Evolutionary conservation across 2,113 vertebrate species (phyloP).

Genomic region (Vimba vimba): DNA sequence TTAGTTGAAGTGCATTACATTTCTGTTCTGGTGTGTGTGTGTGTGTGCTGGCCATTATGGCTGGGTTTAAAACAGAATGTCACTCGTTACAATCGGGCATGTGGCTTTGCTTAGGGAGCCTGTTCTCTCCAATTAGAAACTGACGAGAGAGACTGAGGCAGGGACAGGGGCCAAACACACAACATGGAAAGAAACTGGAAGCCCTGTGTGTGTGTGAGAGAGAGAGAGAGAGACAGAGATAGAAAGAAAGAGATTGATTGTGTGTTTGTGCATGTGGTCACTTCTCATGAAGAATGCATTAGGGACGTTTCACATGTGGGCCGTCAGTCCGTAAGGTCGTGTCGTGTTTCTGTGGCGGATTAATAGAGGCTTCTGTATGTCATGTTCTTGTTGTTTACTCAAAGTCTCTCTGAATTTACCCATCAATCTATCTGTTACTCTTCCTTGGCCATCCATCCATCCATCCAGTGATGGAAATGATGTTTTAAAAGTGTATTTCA

Average conservation of each 20-base stretch:
- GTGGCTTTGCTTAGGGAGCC: conserved; percentile 75
- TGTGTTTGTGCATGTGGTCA: conserved; percentile 47
- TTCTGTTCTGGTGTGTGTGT: conserved; percentile 50
- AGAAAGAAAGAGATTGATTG: conserved; percentile 32
- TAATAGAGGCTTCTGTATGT: conserved; percentile 90
- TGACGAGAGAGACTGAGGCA: conserved; percentile 45
- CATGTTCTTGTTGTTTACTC: conserved; percentile 86
- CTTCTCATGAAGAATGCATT: conserved; percentile 44
- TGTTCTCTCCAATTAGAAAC: conserved; percentile 68
- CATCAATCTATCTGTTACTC: conserved; percentile 64
- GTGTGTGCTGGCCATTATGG: conserved; percentile 72
- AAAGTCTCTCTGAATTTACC: conserved; percentile 82
- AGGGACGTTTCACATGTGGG: conserved; percentile 5
- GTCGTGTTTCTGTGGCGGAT: conserved; percentile 64
- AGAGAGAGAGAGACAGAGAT: neutral
- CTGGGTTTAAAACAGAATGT: conserved; percentile 77
- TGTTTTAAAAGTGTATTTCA: conserved; percentile 11
- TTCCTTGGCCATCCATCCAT: conserved; percentile 54
- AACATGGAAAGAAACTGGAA: conserved; percentile 44
- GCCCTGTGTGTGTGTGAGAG: conserved; percentile 19
- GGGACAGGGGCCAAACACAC: conserved; percentile 27
- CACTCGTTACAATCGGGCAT: conserved; percentile 73
- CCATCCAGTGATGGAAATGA: conserved; percentile 61
- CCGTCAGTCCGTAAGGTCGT: conserved; percentile 1
- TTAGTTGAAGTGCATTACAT: conserved; percentile 57